phyloP scores from a whole-genome alignment of 2,888 invertebrate species.

The Acronicta leporina region DNA sequence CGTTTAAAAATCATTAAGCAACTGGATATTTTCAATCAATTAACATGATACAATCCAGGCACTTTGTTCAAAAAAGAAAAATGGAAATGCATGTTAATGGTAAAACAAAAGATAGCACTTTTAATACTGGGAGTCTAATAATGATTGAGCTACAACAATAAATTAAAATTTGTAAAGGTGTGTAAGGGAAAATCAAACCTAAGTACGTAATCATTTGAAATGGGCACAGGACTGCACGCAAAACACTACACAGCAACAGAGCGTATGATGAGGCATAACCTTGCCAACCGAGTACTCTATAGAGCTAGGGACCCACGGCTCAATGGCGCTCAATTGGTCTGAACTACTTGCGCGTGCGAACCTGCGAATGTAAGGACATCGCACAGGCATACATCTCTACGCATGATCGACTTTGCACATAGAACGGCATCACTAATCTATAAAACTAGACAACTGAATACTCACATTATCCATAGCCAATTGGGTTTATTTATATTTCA shows the following conservation, averaged over 20 bases:
- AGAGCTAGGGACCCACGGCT: slow-evolving; percentile 79
- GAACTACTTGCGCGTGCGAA: slow-evolving; percentile 85
- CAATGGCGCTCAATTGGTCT: slow-evolving; percentile 86
- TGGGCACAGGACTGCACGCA: slow-evolving; percentile 53
- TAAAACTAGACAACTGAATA: slow-evolving; percentile 39
- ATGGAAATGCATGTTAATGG: slow-evolving; percentile 42
- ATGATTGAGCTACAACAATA: slow-evolving; percentile 42
- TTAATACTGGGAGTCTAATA: slow-evolving; percentile 34
- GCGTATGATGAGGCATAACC: slow-evolving; percentile 72
- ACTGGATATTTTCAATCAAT: slow-evolving; percentile 33
- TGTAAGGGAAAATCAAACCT: slow-evolving; percentile 44
- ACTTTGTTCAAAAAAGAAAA: slow-evolving; percentile 38
- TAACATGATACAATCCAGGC: slow-evolving; percentile 40
- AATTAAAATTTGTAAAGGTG: slow-evolving; percentile 43
- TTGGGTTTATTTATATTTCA: slow-evolving; percentile 21
- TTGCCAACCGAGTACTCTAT: slow-evolving; percentile 75
- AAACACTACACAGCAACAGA: slow-evolving; percentile 56
- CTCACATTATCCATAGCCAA: slow-evolving; percentile 41
- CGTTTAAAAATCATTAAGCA: slow-evolving; percentile 48
- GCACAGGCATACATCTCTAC: slow-evolving; percentile 58
- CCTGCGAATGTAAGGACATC: slow-evolving; percentile 74
- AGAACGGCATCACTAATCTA: slow-evolving; percentile 42
- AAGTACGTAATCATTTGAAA: slow-evolving; percentile 47
- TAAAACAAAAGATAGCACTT: slow-evolving; percentile 40
- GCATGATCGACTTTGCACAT: slow-evolving; percentile 55